Evolutionary conservation across 35 echinoderm and acorn worm genomes (phyloP), one percentile per base, ranked within the genome.

Genomic region (Patiria miniata): DNA sequence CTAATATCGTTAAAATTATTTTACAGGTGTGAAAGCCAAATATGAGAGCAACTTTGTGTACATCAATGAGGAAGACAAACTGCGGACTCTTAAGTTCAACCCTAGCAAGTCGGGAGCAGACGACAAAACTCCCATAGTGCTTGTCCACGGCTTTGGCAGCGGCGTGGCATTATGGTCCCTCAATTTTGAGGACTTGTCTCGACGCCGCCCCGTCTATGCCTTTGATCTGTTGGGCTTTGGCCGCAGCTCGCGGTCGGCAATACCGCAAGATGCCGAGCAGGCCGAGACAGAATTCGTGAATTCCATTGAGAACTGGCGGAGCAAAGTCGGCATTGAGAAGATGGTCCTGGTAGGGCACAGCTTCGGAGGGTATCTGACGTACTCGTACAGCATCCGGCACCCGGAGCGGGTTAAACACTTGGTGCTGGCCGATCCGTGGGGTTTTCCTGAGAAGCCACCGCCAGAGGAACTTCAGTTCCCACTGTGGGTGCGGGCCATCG

Each of bases 301-400:
- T 22, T 85, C 86, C 4, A 99, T 99, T 9, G 96, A 99, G 59
- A 83, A 68, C 52, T 99, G 96, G 96, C 85, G 96, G 52, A 91
- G 94, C 53, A 57, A 86, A 55, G 78, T 99, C 37, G 80, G 84
- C 2, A 40, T 99, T 18, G 86, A 99, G 29, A 84, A 99, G 50
- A 99, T 99, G 89, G 92, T 99, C 50, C 79, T 95, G 68, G 61
- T 99, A 5, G 96, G 96, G 9, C 96, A 99, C 34, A 99, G 96
- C 83, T 82, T 94, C 68, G 96, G 96, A 15, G 92, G 96, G 40
- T 99, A 86, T 77, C 77, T 94, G 39, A 83, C 89, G 1, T 92
- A 81, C 54, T 84, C 92, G n/a, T 99, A 99, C 78, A 83, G 92
- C n/a, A 61, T 95, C 28, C 54, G 40, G 39, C 89, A 95, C 54